Base-by-base conservation (phyloP, 2,113 vertebrate genomes). In the Passer domesticus region DNA sequence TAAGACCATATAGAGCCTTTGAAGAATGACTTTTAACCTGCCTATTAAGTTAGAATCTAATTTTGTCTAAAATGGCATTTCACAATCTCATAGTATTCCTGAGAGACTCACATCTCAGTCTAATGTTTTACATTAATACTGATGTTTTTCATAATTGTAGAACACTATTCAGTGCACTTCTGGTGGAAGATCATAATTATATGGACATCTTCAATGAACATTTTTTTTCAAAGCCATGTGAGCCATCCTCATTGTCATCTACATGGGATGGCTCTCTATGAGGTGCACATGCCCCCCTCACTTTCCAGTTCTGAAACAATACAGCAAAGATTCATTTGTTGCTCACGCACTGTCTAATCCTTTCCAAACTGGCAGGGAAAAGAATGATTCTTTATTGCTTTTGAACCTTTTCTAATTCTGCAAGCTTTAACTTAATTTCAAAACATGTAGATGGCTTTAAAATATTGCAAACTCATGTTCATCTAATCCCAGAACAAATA, bases 401-500 rank as follows among this genome's bases (percentile, higher is more conserved):
- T 86, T 72, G 72, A 93, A 79, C 39, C 18, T 73, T 78, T 84
- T 73, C 28, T 49, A 50, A 68, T 93, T 95, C 56, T 47, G 4
- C 33, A 70, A 35, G 39, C 55, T 92, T 93, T 66, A 30, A 31
- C 73, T 93, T 93, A 69, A 77, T 92, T 97, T 96, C 5, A 11
- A 77, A 92, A 73, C 35, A 23, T 77, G 66, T 86, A 83, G 74
- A 62, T 89, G 80, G 43, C 37, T 91, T 89, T 90, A 58, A 94
- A 95, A 94, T 90, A 90, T 74, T 92, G 85, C 84, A 68, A 82
- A 64, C 27, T 93, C 92, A 78, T 92, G 64, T 95, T 95, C 93
- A 69, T 37, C 64, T 95, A 93, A 92, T 89, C 77, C 85, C 68
- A 87, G 88, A 58, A 64, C 87, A 97, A 97, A 96, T 87, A 95